These are phyloP conservation scores for Leuciscus idus DNA, from an alignment of 2,113 vertebrate species.

Conservation along the genomic window DNA sequence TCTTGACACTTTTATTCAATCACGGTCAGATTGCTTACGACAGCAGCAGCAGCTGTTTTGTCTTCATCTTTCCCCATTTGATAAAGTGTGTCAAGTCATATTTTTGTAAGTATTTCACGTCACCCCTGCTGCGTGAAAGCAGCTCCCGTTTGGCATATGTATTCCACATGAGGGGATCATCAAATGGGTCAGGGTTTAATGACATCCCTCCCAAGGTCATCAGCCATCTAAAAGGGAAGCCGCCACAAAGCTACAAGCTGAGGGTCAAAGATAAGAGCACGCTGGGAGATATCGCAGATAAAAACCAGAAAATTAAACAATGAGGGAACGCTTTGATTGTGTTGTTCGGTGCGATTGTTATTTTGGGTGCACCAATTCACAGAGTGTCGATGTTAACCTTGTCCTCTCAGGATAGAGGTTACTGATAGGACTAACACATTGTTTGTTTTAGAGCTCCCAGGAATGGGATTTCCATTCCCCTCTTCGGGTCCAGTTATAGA, in stretches of 20 bases:
- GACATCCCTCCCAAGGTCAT: conserved; percentile 96
- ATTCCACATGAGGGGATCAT: conserved; percentile 91
- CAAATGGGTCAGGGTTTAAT: conserved; percentile 96
- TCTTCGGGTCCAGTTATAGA: conserved; percentile 64
- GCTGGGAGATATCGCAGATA: conserved; percentile 83
- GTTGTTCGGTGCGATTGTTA: conserved; percentile 83
- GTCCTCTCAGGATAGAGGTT: conserved; percentile 69
- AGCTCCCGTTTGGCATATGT: conserved; percentile 91
- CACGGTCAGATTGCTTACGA: conserved; percentile 99
- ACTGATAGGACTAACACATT: conserved; percentile 73
- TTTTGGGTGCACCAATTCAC: conserved; percentile 77
- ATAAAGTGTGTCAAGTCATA: conserved; percentile 99
- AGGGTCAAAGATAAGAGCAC: conserved; percentile 96
- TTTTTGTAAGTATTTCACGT: conserved; percentile 99
- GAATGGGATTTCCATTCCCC: conserved; percentile 72
- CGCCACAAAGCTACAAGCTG: conserved; percentile 86
- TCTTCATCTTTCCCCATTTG: conserved; percentile 99
- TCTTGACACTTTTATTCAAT: conserved; percentile 99
- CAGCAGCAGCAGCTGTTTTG: conserved; percentile 99
- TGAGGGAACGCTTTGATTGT: conserved; percentile 82
- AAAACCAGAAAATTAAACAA: conserved; percentile 87
- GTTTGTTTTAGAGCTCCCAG: conserved; percentile 74
- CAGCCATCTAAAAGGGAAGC: conserved; percentile 83
- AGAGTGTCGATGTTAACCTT: conserved; percentile 74
- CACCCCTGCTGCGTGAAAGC: conserved; percentile 92